Percentiles rank a stretch among this genome's conserved stretches.
Evolutionary conservation across 2,113 vertebrate genomes (phyloP).

Genomic region (Rhombomys opimus): DNA sequence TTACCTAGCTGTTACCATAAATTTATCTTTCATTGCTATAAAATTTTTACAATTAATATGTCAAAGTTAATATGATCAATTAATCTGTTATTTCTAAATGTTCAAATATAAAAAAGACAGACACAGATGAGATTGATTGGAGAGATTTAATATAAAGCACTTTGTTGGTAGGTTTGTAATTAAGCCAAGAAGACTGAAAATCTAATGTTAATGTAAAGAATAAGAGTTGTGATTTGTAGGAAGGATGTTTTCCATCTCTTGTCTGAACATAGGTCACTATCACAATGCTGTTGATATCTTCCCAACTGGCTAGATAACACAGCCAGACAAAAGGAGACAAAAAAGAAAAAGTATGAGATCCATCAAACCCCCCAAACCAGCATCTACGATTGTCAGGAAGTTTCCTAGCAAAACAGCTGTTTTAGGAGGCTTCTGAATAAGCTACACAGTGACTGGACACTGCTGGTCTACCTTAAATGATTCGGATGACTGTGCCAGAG

Average conservation of each 20-base stretch:
- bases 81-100: neutral
- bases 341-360: neutral
- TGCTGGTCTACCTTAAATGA: neutral
- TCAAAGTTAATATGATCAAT: neutral
- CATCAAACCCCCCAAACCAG: neutral
- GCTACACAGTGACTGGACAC: neutral
- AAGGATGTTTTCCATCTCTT: neutral
- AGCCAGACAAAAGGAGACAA: neutral
- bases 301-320: neutral
- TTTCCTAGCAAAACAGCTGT: neutral
- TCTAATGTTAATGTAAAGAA: neutral
- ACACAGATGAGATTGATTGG: neutral
- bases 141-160: neutral
- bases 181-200: slow-evolving; percentile 39
- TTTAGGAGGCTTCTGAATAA: neutral
- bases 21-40: neutral
- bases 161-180: slow-evolving; percentile 7
- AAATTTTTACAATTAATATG: slow-evolving; percentile 15
- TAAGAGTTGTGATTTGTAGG: neutral
- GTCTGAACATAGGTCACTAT: neutral
- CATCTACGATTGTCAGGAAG: neutral
- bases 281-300: neutral
- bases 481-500: neutral
- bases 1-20: neutral
- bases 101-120: neutral